phyloP scores from a whole-genome alignment of 2,888 invertebrate genomes.

The Yponomeuta malinellus region DNA sequence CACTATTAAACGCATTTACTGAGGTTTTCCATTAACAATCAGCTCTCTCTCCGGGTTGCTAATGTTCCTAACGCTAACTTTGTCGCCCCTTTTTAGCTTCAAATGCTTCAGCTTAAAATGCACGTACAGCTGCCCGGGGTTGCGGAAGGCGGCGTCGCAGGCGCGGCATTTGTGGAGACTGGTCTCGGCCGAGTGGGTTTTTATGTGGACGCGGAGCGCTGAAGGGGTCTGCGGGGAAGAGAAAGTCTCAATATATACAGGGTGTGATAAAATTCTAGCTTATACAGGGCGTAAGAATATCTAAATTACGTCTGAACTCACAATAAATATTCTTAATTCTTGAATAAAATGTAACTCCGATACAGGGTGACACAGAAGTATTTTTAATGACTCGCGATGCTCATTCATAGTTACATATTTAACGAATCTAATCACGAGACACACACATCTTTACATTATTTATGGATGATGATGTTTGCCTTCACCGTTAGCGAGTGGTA shows the following conservation, averaged over 20 bases:
- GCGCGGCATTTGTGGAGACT: conserved; percentile 4
- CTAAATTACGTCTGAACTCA: too few species aligned
- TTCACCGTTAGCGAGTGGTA: too few species aligned
- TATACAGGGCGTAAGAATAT: too few species aligned
- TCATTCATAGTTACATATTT: too few species aligned
- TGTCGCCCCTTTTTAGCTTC: conserved; percentile 8
- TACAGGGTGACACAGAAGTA: too few species aligned
- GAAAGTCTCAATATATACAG: neutral
- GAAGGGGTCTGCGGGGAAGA: neutral
- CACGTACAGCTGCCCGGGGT: conserved; percentile 5
- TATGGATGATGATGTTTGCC: too few species aligned
- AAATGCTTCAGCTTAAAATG: conserved; percentile 11
- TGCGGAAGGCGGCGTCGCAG: conserved; percentile 5
- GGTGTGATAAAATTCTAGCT: neutral
- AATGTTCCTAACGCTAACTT: conserved; percentile 1
- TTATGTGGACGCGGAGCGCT: neutral
- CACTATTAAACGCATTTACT: neutral
- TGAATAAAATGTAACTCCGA: too few species aligned
- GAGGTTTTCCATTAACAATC: neutral
- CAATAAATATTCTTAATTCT: too few species aligned
- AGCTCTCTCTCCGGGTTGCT: neutral
- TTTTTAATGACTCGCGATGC: too few species aligned
- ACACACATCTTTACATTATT: too few species aligned
- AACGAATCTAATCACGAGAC: too few species aligned
- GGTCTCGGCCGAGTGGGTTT: neutral